phyloP scores from a whole-genome alignment of 2,888 invertebrate species.

The Acleris cristana region DNA sequence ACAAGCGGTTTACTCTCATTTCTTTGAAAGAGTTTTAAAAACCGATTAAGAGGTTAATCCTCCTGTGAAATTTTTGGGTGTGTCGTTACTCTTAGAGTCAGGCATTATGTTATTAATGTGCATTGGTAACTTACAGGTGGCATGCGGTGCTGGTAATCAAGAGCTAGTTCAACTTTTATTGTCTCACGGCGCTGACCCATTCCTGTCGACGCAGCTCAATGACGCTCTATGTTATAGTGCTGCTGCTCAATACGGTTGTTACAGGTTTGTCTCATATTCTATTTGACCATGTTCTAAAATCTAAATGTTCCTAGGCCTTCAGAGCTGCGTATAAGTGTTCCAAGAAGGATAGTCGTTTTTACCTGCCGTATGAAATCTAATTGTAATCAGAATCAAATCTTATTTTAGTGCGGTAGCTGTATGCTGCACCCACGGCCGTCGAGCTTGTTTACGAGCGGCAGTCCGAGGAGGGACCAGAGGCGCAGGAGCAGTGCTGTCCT shows the following conservation, averaged over 20 bases:
- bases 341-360: no score
- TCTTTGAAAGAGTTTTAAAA: no score
- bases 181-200: slow-evolving; percentile 94
- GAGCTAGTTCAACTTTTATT: slow-evolving; percentile 92
- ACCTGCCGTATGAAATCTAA: background rate
- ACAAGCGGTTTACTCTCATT: no score
- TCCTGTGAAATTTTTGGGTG: no score
- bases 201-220: slow-evolving; percentile 92
- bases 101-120: background rate
- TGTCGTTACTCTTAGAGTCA: background rate
- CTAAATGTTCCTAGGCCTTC: no score
- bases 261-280: slow-evolving; percentile 76
- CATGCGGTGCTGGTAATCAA: slow-evolving; percentile 91
- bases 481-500: slow-evolving; percentile 90
- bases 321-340: no score
- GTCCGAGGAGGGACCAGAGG: slow-evolving; percentile 83
- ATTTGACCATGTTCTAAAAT: no score
- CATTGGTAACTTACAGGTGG: slow-evolving; percentile 76
- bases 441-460: slow-evolving; percentile 89
- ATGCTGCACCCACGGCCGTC: slow-evolving; percentile 94
- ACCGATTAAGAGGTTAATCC: no score
- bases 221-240: slow-evolving; percentile 94
- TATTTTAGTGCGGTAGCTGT: slow-evolving; percentile 91
- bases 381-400: background rate
- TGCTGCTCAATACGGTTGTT: slow-evolving; percentile 93